A percentile compares a stretch with the other conserved stretches of the same genome.
phyloP scores from a whole-genome alignment of 2,113 vertebrate species.

The Smithornis capensis region DNA sequence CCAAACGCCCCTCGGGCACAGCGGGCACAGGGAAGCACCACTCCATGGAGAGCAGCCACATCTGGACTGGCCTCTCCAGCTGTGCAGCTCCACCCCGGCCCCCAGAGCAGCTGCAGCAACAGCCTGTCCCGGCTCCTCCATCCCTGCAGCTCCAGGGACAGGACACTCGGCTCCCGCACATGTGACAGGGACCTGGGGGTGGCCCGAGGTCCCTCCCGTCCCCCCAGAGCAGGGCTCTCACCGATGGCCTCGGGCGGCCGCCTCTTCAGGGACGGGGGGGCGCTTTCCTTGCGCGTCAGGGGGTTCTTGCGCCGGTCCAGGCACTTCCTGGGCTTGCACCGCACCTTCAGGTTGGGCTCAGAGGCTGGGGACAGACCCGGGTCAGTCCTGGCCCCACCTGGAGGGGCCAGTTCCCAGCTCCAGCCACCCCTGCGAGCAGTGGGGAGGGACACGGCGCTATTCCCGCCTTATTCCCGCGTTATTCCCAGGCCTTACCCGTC shows the following conservation, averaged over 20 bases:
- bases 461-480: background rate
- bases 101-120: background rate
- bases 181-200: fast-evolving
- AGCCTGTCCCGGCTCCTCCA: background rate
- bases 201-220: background rate
- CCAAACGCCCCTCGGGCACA: too few species aligned
- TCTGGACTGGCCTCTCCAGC: background rate
- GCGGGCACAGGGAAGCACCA: background rate
- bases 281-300: constrained; percentile 87
- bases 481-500: constrained; percentile 75
- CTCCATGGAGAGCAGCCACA: too few species aligned
- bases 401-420: background rate
- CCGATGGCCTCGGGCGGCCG: constrained; percentile 79
- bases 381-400: background rate
- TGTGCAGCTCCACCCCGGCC: background rate
- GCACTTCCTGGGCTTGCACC: constrained; percentile 89
- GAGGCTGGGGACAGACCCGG: constrained; percentile 72
- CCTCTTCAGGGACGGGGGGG: constrained; percentile 83
- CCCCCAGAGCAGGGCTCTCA: constrained; percentile 1
- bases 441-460: background rate
- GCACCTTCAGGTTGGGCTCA: constrained; percentile 93
- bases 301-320: constrained; percentile 89
- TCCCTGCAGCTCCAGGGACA: background rate
- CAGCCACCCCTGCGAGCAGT: fast-evolving
- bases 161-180: too few species aligned